Base-by-base conservation (phyloP, 1,140 invertebrate genomes). In the Forficula auricularia region DNA sequence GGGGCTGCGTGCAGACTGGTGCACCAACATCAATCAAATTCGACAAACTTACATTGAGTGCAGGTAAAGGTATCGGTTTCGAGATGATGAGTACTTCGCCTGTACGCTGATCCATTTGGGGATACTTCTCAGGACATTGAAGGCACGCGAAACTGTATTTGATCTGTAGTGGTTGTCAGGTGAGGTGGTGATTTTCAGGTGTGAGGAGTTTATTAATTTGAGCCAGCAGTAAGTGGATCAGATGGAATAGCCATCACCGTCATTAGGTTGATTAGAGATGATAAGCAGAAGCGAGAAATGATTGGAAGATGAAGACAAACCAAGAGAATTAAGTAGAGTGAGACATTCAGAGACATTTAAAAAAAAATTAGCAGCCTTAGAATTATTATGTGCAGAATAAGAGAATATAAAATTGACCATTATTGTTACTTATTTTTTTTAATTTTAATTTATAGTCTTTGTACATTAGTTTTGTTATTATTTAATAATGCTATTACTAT, bases 81-180 rank as follows among this genome's bases (percentile, higher is more conserved):
- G 64, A 58, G 51, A 66, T 65, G 50, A 58, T 57, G 18, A 63
- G 46, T 36, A 60, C 65, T 47, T 75, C 71, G 44, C 66, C 63
- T 49, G 67, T 68, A 55, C 68, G 71, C 49, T 65, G 66, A 50
- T 70, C 67, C 50, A 71, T 66, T 53, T 75, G 68, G 42, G 65
- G 61, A 50, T 65, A 66, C 49, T 71, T 60, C 57, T 66, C 63
- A 36, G 71, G 67, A 56, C 73, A 73, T 59, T 77, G 70, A 42
- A 79, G 65, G 52, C 71, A 75, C 36, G 68, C 66, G 58, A 82
- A 82, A 57, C 67, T 75, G 64, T 82, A 82, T 50, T 68, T 76
- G 43, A 77, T 75, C 75, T 77, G 56, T 42, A 56, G 33, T 8
- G 33, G 31, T 10, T n/a, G 10, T 10, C 22, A 27, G 10, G 14